Evolutionary conservation across 1,140 invertebrate genomes (phyloP), one percentile per base, ranked within the genome.

Genomic region (Portunus trituberculatus): DNA sequence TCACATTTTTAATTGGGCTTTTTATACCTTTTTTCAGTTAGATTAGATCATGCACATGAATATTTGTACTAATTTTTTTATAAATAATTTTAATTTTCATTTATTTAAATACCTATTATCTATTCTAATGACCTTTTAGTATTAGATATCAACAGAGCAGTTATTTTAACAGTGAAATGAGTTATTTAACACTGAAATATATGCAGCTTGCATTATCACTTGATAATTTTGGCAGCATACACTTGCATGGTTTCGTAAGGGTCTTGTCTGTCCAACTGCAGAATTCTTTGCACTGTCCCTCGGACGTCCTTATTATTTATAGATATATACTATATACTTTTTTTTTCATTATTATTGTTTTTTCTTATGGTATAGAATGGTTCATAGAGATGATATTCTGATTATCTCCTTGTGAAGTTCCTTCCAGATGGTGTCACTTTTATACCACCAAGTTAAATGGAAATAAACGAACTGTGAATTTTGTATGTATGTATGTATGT

Each of bases 211-310:
- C 67, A 48, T 31, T 91, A 29, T 28, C 6, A 20, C n/a, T 59
- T 29, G 25, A 16, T 59, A 16, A 16, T 16, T n/a, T 91, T 7
- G 4, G 59, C 14, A n/a, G 31, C 48, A 59, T 28, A n/a, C 67
- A n/a, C 67, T n/a, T 89, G 45, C 46, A 91, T 59, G 89, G 48
- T 91, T 91, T 59, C 89, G 0, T 7, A 31, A 91, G 48, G 89
- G 89, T 48, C 8, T 4, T 7, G 25, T 16, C n/a, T n/a, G 46
- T 28, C 59, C 31, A 29, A 14, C 89, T 29, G 48, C 89, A 91
- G 46, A 91, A 29, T 59, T 59, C 48, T 91, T 52, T 91, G 89
- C 89, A 91, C 89, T 91, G 89, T 91, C 89, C 89, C 89, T 91
- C 89, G 89, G 89, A 91, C 28, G 89, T 91, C 31, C 12, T 91